These are phyloP conservation scores for Aurelia sp. DNA, from an alignment of 30 jellyfish, hydroid and myxozoan genomes.

Conservation along the genomic window DNA sequence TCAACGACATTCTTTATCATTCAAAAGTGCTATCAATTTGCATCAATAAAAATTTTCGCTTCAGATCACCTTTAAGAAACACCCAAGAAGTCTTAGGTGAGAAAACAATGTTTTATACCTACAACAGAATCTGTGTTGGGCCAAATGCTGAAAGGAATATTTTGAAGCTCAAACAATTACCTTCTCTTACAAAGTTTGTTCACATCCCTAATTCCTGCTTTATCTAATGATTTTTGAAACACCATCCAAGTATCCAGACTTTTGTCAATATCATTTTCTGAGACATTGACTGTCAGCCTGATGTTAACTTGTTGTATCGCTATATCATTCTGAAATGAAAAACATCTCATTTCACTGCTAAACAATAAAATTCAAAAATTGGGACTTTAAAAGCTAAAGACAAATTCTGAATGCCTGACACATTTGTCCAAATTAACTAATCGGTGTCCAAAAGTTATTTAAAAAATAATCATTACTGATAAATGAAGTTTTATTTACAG, in stretches of 20 bases:
- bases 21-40: too few relatives aligned
- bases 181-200: constrained; percentile 10
- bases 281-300: constrained; percentile 19
- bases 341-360: neutral
- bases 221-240: constrained; percentile 20
- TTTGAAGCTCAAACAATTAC: neutral
- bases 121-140: too few relatives aligned
- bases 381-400: neutral
- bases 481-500: too few relatives aligned
- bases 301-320: constrained; percentile 20
- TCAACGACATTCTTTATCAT: too few relatives aligned
- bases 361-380: neutral
- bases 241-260: constrained; percentile 46
- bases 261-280: constrained; percentile 15
- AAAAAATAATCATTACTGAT: too few relatives aligned
- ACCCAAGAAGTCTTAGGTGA: too few relatives aligned
- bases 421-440: neutral
- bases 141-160: too few relatives aligned
- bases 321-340: constrained; percentile 21
- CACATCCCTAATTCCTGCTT: constrained; percentile 31
- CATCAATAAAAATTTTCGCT: too few relatives aligned
- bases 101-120: too few relatives aligned
- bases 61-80: too few relatives aligned
- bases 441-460: neutral
- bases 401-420: neutral